These are phyloP conservation scores for Ceratina japonica DNA, from an alignment of 1,140 invertebrate genomes.

Conservation along the genomic window DNA sequence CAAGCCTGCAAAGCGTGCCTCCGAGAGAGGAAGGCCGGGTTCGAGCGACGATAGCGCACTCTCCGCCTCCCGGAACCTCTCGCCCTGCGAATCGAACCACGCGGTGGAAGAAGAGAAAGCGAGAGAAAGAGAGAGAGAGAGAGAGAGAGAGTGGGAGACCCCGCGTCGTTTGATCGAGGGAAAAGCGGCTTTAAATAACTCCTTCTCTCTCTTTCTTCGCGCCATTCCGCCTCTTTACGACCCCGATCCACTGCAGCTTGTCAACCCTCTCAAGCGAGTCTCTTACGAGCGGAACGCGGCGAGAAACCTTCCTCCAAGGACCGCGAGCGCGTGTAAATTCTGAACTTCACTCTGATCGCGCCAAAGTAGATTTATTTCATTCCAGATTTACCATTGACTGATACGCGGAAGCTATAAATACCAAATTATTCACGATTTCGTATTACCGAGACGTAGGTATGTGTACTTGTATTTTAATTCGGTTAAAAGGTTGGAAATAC, in stretches of 20 bases:
- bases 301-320: no score
- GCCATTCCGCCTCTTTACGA: not conserved
- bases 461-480: no score
- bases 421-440: no score
- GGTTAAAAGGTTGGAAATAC: no score
- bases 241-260: constrained; percentile 18
- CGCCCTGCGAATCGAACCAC: not conserved
- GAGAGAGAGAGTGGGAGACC: not conserved
- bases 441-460: no score
- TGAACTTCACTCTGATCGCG: no score
- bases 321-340: no score
- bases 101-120: not conserved
- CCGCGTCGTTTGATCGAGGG: constrained; percentile 41
- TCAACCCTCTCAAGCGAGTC: not conserved
- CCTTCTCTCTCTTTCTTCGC: not conserved
- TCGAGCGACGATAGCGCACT: constrained; percentile 34
- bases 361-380: no score
- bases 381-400: no score
- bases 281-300: no score
- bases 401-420: no score
- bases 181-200: constrained; percentile 50
- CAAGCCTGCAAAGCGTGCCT: constrained; percentile 39
- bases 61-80: constrained; percentile 5
- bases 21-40: constrained; percentile 17
- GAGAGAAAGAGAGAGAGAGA: constrained; percentile 17